phyloP scores from a whole-genome alignment of 2,113 vertebrate genomes.

The Phylloscopus trochilus region DNA sequence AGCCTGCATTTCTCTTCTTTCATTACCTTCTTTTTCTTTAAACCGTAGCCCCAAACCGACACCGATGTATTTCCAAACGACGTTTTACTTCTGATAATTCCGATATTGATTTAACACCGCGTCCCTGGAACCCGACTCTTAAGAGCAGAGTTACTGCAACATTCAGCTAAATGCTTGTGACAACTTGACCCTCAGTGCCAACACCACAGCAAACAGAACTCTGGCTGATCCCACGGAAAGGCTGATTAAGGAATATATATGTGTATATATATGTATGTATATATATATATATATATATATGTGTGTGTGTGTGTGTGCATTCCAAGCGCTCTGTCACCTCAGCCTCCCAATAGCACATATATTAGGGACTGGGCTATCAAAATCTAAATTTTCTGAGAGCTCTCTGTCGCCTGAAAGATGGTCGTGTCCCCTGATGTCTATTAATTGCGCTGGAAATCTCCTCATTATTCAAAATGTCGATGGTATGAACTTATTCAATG shows the following conservation, averaged over 20 bases:
- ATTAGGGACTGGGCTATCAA: background rate
- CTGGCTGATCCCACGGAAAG: background rate
- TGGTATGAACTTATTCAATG: slow-evolving; percentile 41
- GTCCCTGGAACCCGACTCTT: background rate
- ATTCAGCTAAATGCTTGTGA: background rate
- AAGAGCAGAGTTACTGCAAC: background rate
- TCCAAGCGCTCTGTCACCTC: background rate
- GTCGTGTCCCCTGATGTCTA: slow-evolving; percentile 48
- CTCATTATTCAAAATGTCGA: slow-evolving; percentile 52
- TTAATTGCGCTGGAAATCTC: slow-evolving; percentile 53
- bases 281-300: background rate
- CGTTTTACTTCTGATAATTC: background rate
- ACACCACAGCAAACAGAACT: slow-evolving; percentile 12
- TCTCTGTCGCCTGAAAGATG: background rate
- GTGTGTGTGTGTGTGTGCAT: background rate
- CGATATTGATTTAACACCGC: background rate
- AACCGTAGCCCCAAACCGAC: background rate
- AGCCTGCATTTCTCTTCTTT: background rate
- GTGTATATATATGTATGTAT: background rate
- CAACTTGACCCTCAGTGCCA: background rate
- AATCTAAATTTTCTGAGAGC: slow-evolving; percentile 47
- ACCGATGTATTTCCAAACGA: background rate
- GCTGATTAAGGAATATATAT: background rate
- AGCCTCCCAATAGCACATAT: background rate
- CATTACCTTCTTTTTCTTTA: background rate